Base-by-base conservation (phyloP, 2,797 vertebrate genomes). In the Pachyuromys duprasi region DNA sequence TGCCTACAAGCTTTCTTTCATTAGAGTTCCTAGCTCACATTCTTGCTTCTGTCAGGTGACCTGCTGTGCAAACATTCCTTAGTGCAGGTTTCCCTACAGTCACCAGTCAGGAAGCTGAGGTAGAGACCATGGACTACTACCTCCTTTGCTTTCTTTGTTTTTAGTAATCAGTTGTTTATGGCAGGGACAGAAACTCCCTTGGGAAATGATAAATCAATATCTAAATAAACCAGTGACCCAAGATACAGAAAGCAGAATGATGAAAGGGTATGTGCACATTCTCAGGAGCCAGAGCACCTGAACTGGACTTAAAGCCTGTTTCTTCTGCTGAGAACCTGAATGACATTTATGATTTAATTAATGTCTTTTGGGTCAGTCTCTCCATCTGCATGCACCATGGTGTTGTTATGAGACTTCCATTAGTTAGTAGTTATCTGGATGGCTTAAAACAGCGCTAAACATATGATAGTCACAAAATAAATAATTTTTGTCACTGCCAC, bases 321-420 rank as follows among this genome's bases (percentile, higher is more conserved):
- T 42, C 9, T n/a, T 39, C 62, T 72, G 24, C 20, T 69, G 74
- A 76, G 69, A 39, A 39, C 14, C 8, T 49, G 4, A 57, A 70
- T 26, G 12, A 28, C 7, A 28, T 14, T 83, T 57, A 42, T 11
- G 6, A n/a, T 24, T 80, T 55, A 86, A 18, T 49, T 67, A 84
- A 45, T 42, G 31, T 36, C 17, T 89, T 69, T 62, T 89, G 49
- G 2, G 53, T 80, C 42, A 42, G n/a, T 75, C 79, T 75, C 26
- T 26, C n/a, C 49, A 90, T 72, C n/a, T 45, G 1, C 74, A 72
- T 65, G 49, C 1, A 5, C 18, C 69, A 9, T 33, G 12, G 57
- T 67, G 6, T n/a, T 67, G 6, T n/a, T 74, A 2, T 49, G 45
- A 93, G 57, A 91, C 72, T 67, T 83, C 78, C 88, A 82, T 89